Evolutionary conservation across 2,888 invertebrate genomes (phyloP), one percentile per base, ranked within the genome.

Genomic region (Chrysotoxum bicinctum): DNA sequence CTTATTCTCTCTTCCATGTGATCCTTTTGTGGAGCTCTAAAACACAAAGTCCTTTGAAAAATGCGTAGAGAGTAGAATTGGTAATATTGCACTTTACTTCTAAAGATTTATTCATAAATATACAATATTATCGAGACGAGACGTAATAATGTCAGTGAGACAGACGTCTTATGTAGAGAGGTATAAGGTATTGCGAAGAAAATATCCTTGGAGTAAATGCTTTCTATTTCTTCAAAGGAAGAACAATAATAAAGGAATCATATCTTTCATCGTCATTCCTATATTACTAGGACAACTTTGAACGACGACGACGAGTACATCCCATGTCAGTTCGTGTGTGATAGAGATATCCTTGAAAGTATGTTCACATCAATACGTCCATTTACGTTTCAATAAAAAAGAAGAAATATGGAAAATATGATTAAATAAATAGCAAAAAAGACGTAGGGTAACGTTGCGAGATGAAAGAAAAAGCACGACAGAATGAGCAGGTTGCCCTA

Each of bases 31-130:
- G 35, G 37, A 69, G 62, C 62, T 56, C 43, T n/a, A 30, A 75
- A 80, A 56, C 23, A 60, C n/a, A 54, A 43, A 32, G 30, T 54
- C 45, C 62, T 62, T 62, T 68, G 69, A 45, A n/a, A 19, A 60
- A 60, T 80, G 69, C 48, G 62, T 79, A 23, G 50, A 50, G 19
- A 14, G 48, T n/a, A n/a, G n/a, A n/a, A n/a, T n/a, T n/a, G 69
- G 69, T 75, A 75, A 75, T 75, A 69, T 80, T 74, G 60, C 60
- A 80, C 50, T 79, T 66, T 58, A 10, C 21, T 58, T 12, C 40
- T 30, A 48, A 26, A 35, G 62, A 75, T 58, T 32, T 64, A 45
- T 60, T 58, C 40, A 75, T 54, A 69, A 62, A 43, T 23, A 58
- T 30, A 26, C n/a, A 26, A 58, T 32, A 21, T 80, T 75, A 75